phyloP scores from a whole-genome alignment of 1,140 invertebrate species.

The Lepidotrigona ventralis region DNA sequence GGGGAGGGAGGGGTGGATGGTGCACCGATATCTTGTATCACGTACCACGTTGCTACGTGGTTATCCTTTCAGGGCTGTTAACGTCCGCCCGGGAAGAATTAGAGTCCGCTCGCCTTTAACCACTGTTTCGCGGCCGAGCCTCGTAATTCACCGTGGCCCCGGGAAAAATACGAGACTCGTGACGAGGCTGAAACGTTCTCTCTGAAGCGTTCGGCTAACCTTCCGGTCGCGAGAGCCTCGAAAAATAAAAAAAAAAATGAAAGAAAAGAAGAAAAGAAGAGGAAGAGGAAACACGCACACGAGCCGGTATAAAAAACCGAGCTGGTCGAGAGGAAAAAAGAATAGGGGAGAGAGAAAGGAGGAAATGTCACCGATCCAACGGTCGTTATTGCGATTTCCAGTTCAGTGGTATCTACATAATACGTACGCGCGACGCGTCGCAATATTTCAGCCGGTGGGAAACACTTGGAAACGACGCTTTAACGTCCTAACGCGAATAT shows the following conservation, averaged over 20 bases:
- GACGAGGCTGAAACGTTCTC: constrained; percentile 33
- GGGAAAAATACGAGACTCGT: constrained; percentile 50
- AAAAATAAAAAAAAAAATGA: not conserved
- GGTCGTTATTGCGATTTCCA: constrained; percentile 59
- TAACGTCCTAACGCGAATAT: constrained; percentile 34
- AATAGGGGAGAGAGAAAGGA: not conserved
- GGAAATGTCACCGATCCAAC: constrained; percentile 46
- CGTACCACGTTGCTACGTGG: constrained; percentile 54
- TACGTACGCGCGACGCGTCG: constrained; percentile 52
- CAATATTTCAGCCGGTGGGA: constrained; percentile 50
- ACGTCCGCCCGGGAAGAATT: constrained; percentile 65
- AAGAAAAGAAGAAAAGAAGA: no score
- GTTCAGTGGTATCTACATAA: constrained; percentile 54
- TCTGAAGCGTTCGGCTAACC: not conserved
- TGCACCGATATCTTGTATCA: constrained; percentile 31
- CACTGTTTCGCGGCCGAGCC: constrained; percentile 48
- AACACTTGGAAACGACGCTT: constrained; percentile 44
- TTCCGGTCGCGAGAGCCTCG: not conserved
- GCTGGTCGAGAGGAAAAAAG: not conserved
- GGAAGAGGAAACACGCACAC: not conserved
- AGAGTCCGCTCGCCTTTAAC: constrained; percentile 56
- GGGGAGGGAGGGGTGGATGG: no score
- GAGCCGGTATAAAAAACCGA: not conserved
- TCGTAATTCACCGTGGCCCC: constrained; percentile 52
- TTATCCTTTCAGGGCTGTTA: constrained; percentile 66